Evolutionary conservation across 2,888 invertebrate species (phyloP).

Genomic region (Ormia ochracea): DNA sequence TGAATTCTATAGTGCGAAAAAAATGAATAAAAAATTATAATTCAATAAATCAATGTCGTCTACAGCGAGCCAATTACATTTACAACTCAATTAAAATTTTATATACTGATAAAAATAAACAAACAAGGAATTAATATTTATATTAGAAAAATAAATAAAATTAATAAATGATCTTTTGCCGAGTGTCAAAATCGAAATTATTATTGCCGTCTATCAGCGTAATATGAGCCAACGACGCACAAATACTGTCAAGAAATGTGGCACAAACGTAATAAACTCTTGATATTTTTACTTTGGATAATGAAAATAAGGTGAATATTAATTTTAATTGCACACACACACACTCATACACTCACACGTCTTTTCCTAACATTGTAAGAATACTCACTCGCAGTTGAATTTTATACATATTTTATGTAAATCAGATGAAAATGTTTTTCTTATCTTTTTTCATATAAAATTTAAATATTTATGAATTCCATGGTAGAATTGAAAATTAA

Average conservation of each 20-base stretch:
- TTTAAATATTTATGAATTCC: constrained; percentile 42
- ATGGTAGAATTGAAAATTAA: not conserved
- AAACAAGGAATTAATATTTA: not conserved
- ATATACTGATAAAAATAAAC: not conserved
- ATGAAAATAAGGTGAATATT: constrained; percentile 76
- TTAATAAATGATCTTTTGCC: constrained; percentile 41
- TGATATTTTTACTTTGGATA: constrained; percentile 77
- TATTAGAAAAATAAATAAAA: constrained; percentile 7
- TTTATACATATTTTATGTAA: not conserved
- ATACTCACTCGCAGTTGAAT: too few species aligned
- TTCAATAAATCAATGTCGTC: not conserved
- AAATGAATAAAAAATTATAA: not conserved
- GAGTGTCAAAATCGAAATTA: constrained; percentile 43
- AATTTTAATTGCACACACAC: not conserved
- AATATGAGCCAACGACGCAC: constrained; percentile 57
- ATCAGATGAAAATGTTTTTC: not conserved
- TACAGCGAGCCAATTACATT: not conserved
- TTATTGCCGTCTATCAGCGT: constrained; percentile 42
- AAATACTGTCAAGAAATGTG: constrained; percentile 70
- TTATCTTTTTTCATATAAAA: constrained; percentile 7
- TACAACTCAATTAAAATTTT: not conserved
- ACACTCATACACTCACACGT: not conserved
- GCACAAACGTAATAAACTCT: constrained; percentile 75
- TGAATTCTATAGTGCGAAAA: constrained; percentile 9
- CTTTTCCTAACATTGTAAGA: not conserved